phyloP scores from a whole-genome alignment of 2,888 invertebrate species.

The Heliothis peltigera region DNA sequence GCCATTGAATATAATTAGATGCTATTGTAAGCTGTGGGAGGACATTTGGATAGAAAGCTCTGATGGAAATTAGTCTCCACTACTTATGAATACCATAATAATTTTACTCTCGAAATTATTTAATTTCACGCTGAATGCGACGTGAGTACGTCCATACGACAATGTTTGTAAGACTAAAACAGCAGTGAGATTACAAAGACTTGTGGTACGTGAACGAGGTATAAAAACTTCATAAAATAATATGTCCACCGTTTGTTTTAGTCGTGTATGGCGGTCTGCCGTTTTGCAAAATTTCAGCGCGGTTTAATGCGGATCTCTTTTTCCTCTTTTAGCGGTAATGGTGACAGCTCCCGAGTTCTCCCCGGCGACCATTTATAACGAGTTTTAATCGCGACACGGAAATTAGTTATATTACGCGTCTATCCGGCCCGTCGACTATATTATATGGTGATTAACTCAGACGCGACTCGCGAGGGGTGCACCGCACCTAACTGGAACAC shows the following conservation, averaged over 20 bases:
- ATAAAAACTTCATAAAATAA: slow-evolving; percentile 55
- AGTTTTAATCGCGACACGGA: slow-evolving; percentile 81
- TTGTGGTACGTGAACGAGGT: slow-evolving; percentile 45
- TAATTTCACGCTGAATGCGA: slow-evolving; percentile 2
- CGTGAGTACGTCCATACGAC: slow-evolving; percentile 7
- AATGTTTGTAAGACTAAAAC: slow-evolving; percentile 39
- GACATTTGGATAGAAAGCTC: slow-evolving; percentile 42
- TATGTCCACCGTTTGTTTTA: slow-evolving; percentile 41
- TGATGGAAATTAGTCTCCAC: slow-evolving; percentile 27
- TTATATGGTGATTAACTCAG: slow-evolving; percentile 76
- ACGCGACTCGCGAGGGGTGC: slow-evolving; percentile 62
- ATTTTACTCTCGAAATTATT: slow-evolving; percentile 25
- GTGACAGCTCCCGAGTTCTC: slow-evolving; percentile 74
- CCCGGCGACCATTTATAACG: slow-evolving; percentile 78
- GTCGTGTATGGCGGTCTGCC: slow-evolving; percentile 37
- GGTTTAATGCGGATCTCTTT: slow-evolving; percentile 75
- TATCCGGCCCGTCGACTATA: slow-evolving; percentile 70
- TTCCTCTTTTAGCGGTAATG: slow-evolving; percentile 79
- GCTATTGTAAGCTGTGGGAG: slow-evolving; percentile 36
- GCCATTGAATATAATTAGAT: slow-evolving; percentile 46
- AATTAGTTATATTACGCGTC: slow-evolving; percentile 80
- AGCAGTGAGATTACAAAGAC: slow-evolving; percentile 36
- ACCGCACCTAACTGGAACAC: slow-evolving; percentile 62
- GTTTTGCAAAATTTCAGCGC: slow-evolving; percentile 72
- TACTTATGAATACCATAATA: slow-evolving; percentile 25